phyloP scores from a whole-genome alignment of 2,113 vertebrate species.

The Vulpes ferrilata region DNA sequence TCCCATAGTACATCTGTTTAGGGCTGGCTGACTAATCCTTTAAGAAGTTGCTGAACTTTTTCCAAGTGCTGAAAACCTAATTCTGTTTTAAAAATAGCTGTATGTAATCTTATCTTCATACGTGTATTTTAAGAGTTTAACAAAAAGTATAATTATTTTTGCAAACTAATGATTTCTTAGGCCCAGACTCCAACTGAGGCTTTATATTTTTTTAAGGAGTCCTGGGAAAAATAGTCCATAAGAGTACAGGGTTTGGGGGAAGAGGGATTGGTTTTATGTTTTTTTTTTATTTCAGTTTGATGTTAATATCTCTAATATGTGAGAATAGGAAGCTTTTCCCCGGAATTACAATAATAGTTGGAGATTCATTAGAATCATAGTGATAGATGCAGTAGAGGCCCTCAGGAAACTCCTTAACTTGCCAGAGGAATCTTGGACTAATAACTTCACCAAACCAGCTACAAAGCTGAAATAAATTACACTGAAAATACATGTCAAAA shows the following conservation, averaged over 20 bases:
- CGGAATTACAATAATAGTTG: not conserved
- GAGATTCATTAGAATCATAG: not conserved
- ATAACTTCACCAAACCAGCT: not conserved
- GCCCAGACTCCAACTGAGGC: conserved; percentile 75
- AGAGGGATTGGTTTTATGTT: not conserved
- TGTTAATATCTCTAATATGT: conserved; percentile 9
- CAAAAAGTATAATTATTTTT: conserved; percentile 82
- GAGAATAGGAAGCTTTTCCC: not conserved
- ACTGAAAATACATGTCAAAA: not conserved
- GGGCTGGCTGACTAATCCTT: conserved; percentile 82
- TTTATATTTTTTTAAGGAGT: conserved; percentile 66
- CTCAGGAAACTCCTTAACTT: not conserved
- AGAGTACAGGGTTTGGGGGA: not conserved
- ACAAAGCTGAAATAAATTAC: not conserved
- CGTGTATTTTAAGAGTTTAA: conserved; percentile 63
- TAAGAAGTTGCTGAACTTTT: conserved; percentile 80
- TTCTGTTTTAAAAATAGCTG: conserved; percentile 84
- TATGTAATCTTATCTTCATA: conserved; percentile 79
- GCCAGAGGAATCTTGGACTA: not conserved
- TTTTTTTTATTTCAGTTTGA: conserved; percentile 26
- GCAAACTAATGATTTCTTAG: conserved; percentile 82
- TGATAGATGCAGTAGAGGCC: not conserved
- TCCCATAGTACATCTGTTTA: conserved; percentile 63
- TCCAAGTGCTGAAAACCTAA: conserved; percentile 80
- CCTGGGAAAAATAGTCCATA: not conserved